Percentiles rank a stretch among this genome's conserved stretches.
Conservation (phyloP, 2,113 vertebrate genomes). For the Tyto alba region DNA sequence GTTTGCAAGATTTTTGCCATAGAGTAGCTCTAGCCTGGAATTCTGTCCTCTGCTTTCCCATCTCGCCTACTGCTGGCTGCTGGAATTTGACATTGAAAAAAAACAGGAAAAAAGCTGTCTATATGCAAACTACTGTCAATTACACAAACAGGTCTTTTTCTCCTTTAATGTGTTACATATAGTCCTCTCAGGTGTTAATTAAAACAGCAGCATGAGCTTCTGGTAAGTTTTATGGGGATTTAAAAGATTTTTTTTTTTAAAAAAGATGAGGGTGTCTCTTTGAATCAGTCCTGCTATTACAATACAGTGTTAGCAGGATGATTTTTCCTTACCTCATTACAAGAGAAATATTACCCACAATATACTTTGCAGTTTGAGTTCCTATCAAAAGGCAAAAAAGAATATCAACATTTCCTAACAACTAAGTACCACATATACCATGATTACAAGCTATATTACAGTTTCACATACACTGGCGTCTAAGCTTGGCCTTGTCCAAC, state of each 20-base stretch:
- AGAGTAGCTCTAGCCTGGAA: not conserved
- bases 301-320: not conserved
- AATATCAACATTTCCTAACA: not conserved
- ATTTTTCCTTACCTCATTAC: not conserved
- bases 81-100: not conserved
- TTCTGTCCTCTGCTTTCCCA: not conserved
- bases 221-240: not conserved
- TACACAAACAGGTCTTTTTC: not conserved
- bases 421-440: not conserved
- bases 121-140: not conserved
- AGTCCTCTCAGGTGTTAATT: conserved; percentile 29
- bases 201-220: conserved; percentile 6
- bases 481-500: conserved; percentile 14
- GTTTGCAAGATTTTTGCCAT: not conserved
- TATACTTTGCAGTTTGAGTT: not conserved
- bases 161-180: not conserved
- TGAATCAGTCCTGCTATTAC: not conserved
- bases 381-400: not conserved
- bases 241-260: not conserved
- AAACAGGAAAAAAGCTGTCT: not conserved
- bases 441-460: not conserved
- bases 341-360: not conserved
- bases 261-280: not conserved
- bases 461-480: not conserved
- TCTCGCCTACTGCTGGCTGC: not conserved